These are phyloP conservation scores for Crocallis elinguaria DNA, from an alignment of 2,888 invertebrate species.

Conservation along the genomic window DNA sequence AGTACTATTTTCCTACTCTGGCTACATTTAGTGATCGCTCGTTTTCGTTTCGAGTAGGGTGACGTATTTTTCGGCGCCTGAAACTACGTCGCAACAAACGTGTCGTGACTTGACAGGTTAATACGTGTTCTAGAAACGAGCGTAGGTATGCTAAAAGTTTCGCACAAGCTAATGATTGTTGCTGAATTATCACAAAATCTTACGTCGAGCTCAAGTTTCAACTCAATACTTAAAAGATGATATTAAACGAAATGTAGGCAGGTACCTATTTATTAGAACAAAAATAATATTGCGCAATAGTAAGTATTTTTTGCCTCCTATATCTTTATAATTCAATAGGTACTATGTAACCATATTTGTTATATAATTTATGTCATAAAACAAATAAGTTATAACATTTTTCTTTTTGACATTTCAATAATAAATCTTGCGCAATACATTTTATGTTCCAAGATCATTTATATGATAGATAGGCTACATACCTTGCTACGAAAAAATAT, in stretches of 20 bases:
- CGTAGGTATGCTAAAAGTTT: too few species aligned
- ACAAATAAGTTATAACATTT: not conserved
- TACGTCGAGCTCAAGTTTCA: too few species aligned
- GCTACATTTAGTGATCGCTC: not conserved
- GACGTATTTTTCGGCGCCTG: not conserved
- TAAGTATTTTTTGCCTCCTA: not conserved
- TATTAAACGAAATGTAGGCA: too few species aligned
- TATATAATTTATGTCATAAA: not conserved
- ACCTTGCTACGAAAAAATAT: slow-evolving; percentile 63
- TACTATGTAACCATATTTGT: not conserved
- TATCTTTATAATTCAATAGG: not conserved
- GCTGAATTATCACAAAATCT: too few species aligned
- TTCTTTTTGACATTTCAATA: not conserved
- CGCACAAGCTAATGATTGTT: too few species aligned
- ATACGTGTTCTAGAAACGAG: too few species aligned
- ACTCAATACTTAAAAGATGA: too few species aligned
- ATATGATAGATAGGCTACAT: slow-evolving; percentile 34
- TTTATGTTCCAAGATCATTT: not conserved
- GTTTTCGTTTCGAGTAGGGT: slow-evolving; percentile 3
- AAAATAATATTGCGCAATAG: slow-evolving; percentile 1
- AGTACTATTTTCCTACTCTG: too few species aligned
- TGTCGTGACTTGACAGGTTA: slow-evolving; percentile 29
- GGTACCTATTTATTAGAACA: not conserved
- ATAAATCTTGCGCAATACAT: slow-evolving; percentile 23
- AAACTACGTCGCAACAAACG: slow-evolving; percentile 2